Conservation (phyloP, 2,113 vertebrate species). For the Muntiacus muntjak region DNA sequence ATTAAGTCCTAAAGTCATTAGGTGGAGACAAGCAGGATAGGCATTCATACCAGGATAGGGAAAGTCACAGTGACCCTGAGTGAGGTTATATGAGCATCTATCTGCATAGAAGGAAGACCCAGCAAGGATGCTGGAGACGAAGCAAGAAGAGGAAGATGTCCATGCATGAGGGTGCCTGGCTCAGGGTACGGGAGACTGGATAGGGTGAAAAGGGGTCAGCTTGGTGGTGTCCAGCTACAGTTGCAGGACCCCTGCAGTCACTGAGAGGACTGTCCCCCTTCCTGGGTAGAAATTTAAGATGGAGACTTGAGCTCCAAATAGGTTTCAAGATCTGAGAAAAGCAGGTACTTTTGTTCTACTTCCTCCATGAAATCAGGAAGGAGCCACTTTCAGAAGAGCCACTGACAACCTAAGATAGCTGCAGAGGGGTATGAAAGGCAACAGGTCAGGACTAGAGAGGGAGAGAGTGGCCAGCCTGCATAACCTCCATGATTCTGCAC, state of each 20-base stretch:
- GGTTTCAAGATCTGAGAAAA: not conserved
- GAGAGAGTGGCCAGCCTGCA: not conserved
- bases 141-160: not conserved
- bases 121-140: not conserved
- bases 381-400: not conserved
- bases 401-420: not conserved
- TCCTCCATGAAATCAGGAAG: not conserved
- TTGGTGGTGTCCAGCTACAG: not conserved
- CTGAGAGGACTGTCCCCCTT: not conserved
- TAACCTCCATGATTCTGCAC: not conserved
- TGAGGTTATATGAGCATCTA: not conserved
- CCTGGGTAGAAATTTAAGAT: not conserved
- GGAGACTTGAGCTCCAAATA: not conserved
- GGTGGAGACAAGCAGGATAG: not conserved
- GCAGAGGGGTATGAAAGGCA: not conserved
- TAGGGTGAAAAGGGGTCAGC: not conserved
- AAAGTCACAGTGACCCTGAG: not conserved
- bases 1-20: not conserved
- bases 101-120: not conserved
- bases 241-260: not conserved
- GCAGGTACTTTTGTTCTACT: not conserved
- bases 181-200: not conserved
- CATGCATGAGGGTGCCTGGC: not conserved
- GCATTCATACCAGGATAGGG: not conserved
- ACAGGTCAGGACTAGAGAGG: not conserved